A percentile compares a stretch with the other conserved stretches of the same genome.
These are phyloP conservation scores for Dipodomys ordii DNA, from an alignment of 2,113 vertebrate species.

Conservation along the genomic window DNA sequence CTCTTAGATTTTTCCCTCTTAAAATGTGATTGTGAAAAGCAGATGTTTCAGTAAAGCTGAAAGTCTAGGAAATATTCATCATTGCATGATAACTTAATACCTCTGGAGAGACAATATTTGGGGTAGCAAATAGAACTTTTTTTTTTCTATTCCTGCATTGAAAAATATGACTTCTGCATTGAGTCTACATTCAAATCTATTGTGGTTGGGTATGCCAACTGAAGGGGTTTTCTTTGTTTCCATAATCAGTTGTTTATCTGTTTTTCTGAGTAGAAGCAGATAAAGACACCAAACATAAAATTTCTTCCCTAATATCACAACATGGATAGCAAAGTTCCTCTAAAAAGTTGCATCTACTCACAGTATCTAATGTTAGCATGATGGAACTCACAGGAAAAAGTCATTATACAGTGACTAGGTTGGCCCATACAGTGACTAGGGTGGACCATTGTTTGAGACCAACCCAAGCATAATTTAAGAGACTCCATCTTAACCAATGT, in stretches of 20 bases:
- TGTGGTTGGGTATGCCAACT: constrained; percentile 24
- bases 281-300: constrained; percentile 68
- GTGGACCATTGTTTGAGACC: too few species aligned
- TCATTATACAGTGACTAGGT: not conserved
- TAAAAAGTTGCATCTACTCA: constrained; percentile 55
- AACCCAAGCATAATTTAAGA: too few species aligned
- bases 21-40: constrained; percentile 76
- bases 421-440: not conserved
- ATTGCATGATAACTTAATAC: not conserved
- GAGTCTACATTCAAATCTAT: constrained; percentile 7
- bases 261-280: constrained; percentile 58
- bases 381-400: constrained; percentile 56
- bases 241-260: constrained; percentile 66
- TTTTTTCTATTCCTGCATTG: not conserved
- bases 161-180: constrained; percentile 25
- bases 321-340: constrained; percentile 42
- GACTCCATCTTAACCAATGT: too few species aligned
- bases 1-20: constrained; percentile 61
- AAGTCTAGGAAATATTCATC: constrained; percentile 62
- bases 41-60: constrained; percentile 72
- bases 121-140: not conserved
- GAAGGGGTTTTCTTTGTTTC: not conserved
- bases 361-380: constrained; percentile 56
- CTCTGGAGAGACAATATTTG: not conserved
- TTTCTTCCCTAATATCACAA: constrained; percentile 60